Evolutionary conservation across 1,140 invertebrate genomes (phyloP).

Genomic region (Leptoteleia sp.): DNA sequence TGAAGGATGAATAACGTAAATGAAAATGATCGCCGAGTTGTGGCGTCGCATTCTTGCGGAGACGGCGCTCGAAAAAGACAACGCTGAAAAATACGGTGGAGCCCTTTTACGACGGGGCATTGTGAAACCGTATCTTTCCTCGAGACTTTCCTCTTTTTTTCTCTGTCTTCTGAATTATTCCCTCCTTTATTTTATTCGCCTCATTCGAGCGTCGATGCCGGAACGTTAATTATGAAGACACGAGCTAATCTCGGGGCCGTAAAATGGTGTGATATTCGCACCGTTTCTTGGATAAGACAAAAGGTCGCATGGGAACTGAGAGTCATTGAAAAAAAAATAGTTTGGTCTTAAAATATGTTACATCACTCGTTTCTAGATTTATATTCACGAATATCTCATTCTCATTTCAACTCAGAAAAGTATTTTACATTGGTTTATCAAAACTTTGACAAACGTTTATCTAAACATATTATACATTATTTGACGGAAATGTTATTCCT

Average conservation of each 20-base stretch:
- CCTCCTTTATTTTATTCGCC: slow-evolving; percentile 66
- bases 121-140: slow-evolving; percentile 66
- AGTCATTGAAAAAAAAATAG: slow-evolving; percentile 27
- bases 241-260: slow-evolving; percentile 72
- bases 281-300: slow-evolving; percentile 74
- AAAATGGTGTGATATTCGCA: slow-evolving; percentile 77
- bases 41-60: slow-evolving; percentile 50
- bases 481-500: no score
- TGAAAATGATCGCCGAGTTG: slow-evolving; percentile 52
- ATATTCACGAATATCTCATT: no score
- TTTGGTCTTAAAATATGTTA: slow-evolving; percentile 25
- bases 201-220: slow-evolving; percentile 67
- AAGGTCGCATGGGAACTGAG: slow-evolving; percentile 69
- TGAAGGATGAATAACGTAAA: slow-evolving; percentile 20
- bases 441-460: no score
- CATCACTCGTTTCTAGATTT: slow-evolving; percentile 13
- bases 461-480: no score
- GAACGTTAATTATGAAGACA: slow-evolving; percentile 70
- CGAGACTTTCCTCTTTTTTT: slow-evolving; percentile 58
- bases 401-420: no score
- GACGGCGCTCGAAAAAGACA: slow-evolving; percentile 47
- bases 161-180: slow-evolving; percentile 63
- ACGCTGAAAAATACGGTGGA: slow-evolving; percentile 57
- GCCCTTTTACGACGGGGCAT: slow-evolving; percentile 63
- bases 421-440: no score